Conservation (phyloP, 2,888 invertebrate species). For the Stenolophus ochropezus region DNA sequence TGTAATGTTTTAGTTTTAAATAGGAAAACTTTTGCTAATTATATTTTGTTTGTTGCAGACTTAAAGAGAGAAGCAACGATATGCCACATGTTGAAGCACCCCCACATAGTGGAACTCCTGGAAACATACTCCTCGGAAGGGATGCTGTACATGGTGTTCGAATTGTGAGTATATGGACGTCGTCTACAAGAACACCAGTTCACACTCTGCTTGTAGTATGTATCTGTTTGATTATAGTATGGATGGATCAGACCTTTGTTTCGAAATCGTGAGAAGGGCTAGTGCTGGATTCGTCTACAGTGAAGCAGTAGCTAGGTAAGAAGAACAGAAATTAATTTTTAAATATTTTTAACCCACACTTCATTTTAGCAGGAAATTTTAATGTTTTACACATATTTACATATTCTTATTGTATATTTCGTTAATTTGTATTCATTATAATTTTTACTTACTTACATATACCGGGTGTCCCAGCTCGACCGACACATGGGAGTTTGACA, state of each 20-base stretch:
- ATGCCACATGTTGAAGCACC: slow-evolving; percentile 99
- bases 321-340: slow-evolving; percentile 49
- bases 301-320: slow-evolving; percentile 98
- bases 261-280: slow-evolving; percentile 97
- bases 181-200: neutral
- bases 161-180: slow-evolving; percentile 98
- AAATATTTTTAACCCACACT: neutral
- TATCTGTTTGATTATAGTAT: slow-evolving; percentile 81
- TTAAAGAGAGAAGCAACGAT: slow-evolving; percentile 98
- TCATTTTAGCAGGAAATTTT: too few relatives aligned
- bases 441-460: too few relatives aligned
- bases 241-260: slow-evolving; percentile 99
- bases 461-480: too few relatives aligned
- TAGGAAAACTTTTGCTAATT: too few relatives aligned
- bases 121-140: slow-evolving; percentile 99
- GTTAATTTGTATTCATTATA: too few relatives aligned
- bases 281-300: slow-evolving; percentile 98
- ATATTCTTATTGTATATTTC: too few relatives aligned
- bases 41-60: slow-evolving; percentile 77
- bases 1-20: too few relatives aligned
- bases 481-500: too few relatives aligned
- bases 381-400: too few relatives aligned
- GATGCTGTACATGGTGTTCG: slow-evolving; percentile 99
- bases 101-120: slow-evolving; percentile 97
- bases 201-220: slow-evolving; percentile 48